Percentiles rank a stretch among this genome's conserved stretches.
Conservation (phyloP, 2,888 invertebrate species). For the Meganola albula region DNA sequence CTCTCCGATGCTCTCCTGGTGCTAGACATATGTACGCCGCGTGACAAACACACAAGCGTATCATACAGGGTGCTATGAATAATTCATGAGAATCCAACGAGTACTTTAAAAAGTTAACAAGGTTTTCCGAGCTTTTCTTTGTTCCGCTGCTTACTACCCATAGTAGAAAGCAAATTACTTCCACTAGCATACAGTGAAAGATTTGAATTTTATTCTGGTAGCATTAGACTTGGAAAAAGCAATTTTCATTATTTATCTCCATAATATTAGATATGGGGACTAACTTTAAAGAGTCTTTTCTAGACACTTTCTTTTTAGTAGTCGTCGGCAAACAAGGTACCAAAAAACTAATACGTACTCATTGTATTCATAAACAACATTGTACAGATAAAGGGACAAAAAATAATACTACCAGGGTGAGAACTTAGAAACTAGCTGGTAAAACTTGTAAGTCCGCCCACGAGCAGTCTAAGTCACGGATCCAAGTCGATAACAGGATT, state of each 20-base stretch:
- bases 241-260: no score
- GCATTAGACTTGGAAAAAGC: no score
- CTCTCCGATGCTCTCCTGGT: constrained; percentile 42
- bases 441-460: constrained; percentile 47
- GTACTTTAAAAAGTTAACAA: constrained; percentile 75
- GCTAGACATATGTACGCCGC: constrained; percentile 42
- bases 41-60: constrained; percentile 45
- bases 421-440: constrained; percentile 44
- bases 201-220: constrained; percentile 35
- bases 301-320: no score
- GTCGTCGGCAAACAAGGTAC: no score
- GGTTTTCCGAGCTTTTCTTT: constrained; percentile 71
- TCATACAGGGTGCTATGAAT: constrained; percentile 51
- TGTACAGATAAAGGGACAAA: no score
- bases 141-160: constrained; percentile 58
- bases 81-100: constrained; percentile 64
- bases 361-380: no score
- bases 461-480: constrained; percentile 39
- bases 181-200: constrained; percentile 39
- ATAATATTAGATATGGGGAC: no score
- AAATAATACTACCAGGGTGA: no score
- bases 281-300: no score
- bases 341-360: no score
- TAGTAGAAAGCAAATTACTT: constrained; percentile 67
- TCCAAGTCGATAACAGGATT: constrained; percentile 67